These are phyloP conservation scores for Caretta caretta DNA, from an alignment of 2,113 vertebrate species.

Conservation along the genomic window DNA sequence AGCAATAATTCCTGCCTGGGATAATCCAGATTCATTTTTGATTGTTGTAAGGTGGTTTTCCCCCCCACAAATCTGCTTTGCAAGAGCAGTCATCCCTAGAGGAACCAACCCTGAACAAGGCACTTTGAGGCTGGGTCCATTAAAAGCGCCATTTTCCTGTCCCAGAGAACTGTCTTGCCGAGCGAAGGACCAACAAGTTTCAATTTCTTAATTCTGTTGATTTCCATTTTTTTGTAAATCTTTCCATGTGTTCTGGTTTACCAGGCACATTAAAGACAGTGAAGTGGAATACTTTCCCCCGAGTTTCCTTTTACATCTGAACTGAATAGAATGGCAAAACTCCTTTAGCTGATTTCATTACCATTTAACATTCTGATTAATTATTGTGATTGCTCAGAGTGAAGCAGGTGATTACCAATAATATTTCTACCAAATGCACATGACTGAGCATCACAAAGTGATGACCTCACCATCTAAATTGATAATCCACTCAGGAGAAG, in stretches of 20 bases:
- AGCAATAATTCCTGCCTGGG: rapidly evolving
- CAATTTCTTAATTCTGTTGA: neutral
- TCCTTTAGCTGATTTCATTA: neutral
- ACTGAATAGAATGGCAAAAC: neutral
- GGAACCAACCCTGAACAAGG: neutral
- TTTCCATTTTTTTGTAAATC: neutral
- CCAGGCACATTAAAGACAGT: neutral
- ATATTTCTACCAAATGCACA: neutral
- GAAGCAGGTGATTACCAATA: neutral
- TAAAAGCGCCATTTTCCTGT: neutral
- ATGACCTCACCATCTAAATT: neutral
- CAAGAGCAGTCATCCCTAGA: neutral
- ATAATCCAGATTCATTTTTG: neutral
- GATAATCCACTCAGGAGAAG: neutral
- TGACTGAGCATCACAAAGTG: neutral
- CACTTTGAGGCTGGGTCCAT: neutral
- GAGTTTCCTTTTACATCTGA: neutral
- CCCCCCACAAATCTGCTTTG: neutral
- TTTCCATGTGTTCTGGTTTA: neutral
- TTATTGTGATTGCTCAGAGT: neutral
- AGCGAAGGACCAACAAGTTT: neutral
- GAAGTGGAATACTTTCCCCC: neutral
- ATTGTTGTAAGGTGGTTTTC: neutral
- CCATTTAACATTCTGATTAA: neutral
- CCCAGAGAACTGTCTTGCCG: neutral